Evolutionary conservation across 2,113 vertebrate species (phyloP).

Genomic region (Gambusia affinis): DNA sequence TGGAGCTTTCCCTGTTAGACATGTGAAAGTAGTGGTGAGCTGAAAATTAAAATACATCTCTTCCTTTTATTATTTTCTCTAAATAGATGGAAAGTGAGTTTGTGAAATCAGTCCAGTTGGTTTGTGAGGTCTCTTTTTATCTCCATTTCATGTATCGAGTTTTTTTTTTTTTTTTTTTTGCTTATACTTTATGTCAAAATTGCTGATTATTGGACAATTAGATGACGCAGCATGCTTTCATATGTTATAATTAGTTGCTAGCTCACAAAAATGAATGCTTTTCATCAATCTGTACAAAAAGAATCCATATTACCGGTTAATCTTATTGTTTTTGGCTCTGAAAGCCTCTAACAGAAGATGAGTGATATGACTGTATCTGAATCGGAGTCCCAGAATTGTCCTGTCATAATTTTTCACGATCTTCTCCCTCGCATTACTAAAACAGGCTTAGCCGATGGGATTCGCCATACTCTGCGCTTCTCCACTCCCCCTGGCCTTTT

Average conservation of each 20-base stretch:
- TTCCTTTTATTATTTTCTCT: slow-evolving; percentile 60
- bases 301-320: slow-evolving; percentile 54
- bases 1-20: slow-evolving; percentile 73
- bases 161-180: not conserved
- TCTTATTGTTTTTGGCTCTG: slow-evolving; percentile 37
- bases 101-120: slow-evolving; percentile 15
- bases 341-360: slow-evolving; percentile 29
- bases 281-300: slow-evolving; percentile 30
- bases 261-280: slow-evolving; percentile 23
- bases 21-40: slow-evolving; percentile 73
- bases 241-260: not conserved
- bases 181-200: not conserved
- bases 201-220: not conserved
- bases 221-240: not conserved
- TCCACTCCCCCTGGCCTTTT: slow-evolving; percentile 67
- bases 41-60: slow-evolving; percentile 74
- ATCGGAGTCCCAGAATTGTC: slow-evolving; percentile 42
- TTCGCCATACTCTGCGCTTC: slow-evolving; percentile 37
- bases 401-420: slow-evolving; percentile 34
- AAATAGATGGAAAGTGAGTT: slow-evolving; percentile 45
- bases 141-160: slow-evolving; percentile 3
- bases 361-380: slow-evolving; percentile 50
- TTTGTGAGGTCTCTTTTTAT: slow-evolving; percentile 22
- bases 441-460: slow-evolving; percentile 64
- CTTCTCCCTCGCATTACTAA: slow-evolving; percentile 45